phyloP scores from a whole-genome alignment of 2,888 invertebrate species.

The Drosophila tripunctata region DNA sequence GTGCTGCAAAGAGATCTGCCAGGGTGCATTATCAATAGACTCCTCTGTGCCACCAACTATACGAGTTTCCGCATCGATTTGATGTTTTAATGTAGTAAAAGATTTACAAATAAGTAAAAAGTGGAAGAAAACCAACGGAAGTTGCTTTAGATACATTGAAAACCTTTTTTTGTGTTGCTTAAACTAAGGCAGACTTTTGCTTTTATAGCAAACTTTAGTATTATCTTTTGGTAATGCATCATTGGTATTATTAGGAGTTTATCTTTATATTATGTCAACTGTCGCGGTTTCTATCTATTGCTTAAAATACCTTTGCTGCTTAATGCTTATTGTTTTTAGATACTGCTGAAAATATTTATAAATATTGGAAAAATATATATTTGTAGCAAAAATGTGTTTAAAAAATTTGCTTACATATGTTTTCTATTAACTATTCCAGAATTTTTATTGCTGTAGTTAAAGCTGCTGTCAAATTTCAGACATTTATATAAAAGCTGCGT shows the following conservation, averaged over 20 bases:
- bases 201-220: background rate
- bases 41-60: constrained; percentile 65
- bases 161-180: too few relatives aligned
- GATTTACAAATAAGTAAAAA: background rate
- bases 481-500: too few relatives aligned
- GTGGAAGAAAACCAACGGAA: background rate
- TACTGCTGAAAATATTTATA: too few relatives aligned
- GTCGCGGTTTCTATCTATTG: background rate
- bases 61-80: constrained; percentile 18
- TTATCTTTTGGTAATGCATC: background rate
- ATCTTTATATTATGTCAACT: background rate
- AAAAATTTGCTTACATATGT: too few relatives aligned
- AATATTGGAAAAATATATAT: too few relatives aligned
- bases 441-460: too few relatives aligned
- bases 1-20: constrained; percentile 60
- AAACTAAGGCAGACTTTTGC: too few relatives aligned
- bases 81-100: background rate
- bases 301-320: background rate
- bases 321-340: background rate
- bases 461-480: too few relatives aligned
- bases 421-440: too few relatives aligned
- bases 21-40: constrained; percentile 57
- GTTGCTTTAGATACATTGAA: constrained; percentile 5
- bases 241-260: background rate
- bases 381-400: too few relatives aligned